Percentiles rank a stretch among this genome's conserved stretches.
These are phyloP conservation scores for Hyppa rectilinea DNA, from an alignment of 2,888 invertebrate species.

Conservation along the genomic window DNA sequence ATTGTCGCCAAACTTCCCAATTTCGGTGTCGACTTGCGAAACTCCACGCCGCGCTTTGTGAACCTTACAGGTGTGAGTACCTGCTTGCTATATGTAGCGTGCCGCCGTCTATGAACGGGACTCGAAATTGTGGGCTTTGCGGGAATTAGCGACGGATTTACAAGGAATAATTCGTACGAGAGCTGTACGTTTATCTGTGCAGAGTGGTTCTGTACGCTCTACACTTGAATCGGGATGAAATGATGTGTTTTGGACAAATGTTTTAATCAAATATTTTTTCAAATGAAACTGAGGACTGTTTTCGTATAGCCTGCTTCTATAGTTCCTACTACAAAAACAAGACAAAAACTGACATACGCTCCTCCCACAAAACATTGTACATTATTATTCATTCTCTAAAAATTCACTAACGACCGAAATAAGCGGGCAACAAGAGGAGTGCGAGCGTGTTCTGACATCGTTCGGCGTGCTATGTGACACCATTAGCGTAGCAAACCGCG, in stretches of 20 bases:
- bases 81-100: conserved; percentile 64
- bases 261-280: too few species aligned
- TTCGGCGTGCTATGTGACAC: conserved; percentile 88
- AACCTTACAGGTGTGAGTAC: conserved; percentile 80
- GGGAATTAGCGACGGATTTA: conserved; percentile 84
- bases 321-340: conserved; percentile 4
- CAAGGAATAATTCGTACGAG: conserved; percentile 78
- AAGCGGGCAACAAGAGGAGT: conserved; percentile 76
- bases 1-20: conserved; percentile 87
- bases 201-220: too few species aligned
- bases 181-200: conserved; percentile 62
- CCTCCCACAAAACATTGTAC: conserved; percentile 58
- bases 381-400: conserved; percentile 69
- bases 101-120: conserved; percentile 75
- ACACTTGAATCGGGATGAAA: too few species aligned
- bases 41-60: conserved; percentile 80
- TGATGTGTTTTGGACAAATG: too few species aligned
- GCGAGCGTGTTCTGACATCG: conserved; percentile 78
- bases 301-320: not conserved
- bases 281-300: not conserved
- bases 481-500: conserved; percentile 82
- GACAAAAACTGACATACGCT: conserved; percentile 43
- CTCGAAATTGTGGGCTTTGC: conserved; percentile 84
- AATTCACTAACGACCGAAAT: conserved; percentile 78
- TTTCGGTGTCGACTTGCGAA: conserved; percentile 89